phyloP scores from a whole-genome alignment of 2,113 vertebrate species.

The Zapornia atra region DNA sequence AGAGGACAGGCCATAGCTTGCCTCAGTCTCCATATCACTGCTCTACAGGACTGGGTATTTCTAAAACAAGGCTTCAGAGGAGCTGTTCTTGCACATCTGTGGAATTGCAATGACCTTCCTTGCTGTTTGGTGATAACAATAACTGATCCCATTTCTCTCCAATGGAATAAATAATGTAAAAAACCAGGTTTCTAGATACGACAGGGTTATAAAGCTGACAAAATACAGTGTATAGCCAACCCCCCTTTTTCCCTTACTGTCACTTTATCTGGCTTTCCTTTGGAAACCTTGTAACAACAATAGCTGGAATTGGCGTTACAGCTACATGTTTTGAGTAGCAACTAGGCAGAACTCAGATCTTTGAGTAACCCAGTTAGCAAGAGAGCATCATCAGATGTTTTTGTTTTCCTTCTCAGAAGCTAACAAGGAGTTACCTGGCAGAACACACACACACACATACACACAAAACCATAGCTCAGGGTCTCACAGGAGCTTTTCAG shows the following conservation, averaged over 20 bases:
- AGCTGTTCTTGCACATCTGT: not conserved
- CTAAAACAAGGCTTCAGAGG: not conserved
- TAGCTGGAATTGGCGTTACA: too few species aligned
- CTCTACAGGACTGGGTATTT: not conserved
- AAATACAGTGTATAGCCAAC: not conserved
- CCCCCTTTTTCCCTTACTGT: not conserved
- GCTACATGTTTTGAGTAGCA: not conserved
- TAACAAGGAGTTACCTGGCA: not conserved
- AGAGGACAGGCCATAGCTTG: not conserved
- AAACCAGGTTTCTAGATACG: not conserved
- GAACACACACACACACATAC: not conserved
- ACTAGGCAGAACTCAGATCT: not conserved
- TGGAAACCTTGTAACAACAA: not conserved
- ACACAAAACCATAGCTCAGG: not conserved
- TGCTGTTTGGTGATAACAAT: not conserved
- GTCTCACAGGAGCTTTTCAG: not conserved
- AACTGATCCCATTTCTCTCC: not conserved
- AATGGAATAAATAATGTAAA: not conserved
- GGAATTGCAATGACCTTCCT: not conserved
- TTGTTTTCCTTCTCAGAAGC: not conserved
- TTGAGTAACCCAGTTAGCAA: not conserved
- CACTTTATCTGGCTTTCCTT: not conserved
- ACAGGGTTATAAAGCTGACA: not conserved
- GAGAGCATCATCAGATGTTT: not conserved
- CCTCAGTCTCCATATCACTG: not conserved